phyloP scores from a whole-genome alignment of 2,888 invertebrate genomes.

The Elegia similella region DNA sequence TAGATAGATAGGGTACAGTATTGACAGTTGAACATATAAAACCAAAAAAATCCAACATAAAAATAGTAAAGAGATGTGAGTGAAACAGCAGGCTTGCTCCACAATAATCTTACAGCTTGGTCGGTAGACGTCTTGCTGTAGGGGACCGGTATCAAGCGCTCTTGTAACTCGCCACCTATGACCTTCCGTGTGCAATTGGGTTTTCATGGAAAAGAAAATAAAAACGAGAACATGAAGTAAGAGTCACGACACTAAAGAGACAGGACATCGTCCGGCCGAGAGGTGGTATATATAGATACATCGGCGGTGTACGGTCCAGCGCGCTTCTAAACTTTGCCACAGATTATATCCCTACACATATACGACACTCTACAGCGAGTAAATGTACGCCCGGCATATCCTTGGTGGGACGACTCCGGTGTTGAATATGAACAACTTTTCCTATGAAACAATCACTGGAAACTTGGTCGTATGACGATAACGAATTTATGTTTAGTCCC shows the following conservation, averaged over 20 bases:
- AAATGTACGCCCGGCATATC: too few relatives aligned
- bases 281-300: slow-evolving; percentile 32
- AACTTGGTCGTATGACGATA: too few relatives aligned
- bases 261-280: slow-evolving; percentile 29
- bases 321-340: slow-evolving; percentile 34
- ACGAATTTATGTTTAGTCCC: too few relatives aligned
- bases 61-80: slow-evolving; percentile 58
- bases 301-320: slow-evolving; percentile 41
- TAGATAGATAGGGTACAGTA: slow-evolving; percentile 70
- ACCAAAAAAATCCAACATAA: slow-evolving; percentile 61
- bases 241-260: slow-evolving; percentile 58
- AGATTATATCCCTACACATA: too few relatives aligned
- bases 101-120: slow-evolving; percentile 97
- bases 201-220: slow-evolving; percentile 88
- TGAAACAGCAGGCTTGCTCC: slow-evolving; percentile 61
- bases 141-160: slow-evolving; percentile 99
- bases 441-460: too few relatives aligned
- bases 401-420: too few relatives aligned
- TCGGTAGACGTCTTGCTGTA: slow-evolving; percentile 99
- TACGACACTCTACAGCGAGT: too few relatives aligned
- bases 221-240: slow-evolving; percentile 80
- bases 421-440: too few relatives aligned
- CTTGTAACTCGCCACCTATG: slow-evolving; percentile 99
- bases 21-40: slow-evolving; percentile 58
- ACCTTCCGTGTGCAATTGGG: slow-evolving; percentile 97